Evolutionary conservation across 2,113 vertebrate genomes (phyloP), one percentile per base, ranked within the genome.

Genomic region (Baryphthengus martii): DNA sequence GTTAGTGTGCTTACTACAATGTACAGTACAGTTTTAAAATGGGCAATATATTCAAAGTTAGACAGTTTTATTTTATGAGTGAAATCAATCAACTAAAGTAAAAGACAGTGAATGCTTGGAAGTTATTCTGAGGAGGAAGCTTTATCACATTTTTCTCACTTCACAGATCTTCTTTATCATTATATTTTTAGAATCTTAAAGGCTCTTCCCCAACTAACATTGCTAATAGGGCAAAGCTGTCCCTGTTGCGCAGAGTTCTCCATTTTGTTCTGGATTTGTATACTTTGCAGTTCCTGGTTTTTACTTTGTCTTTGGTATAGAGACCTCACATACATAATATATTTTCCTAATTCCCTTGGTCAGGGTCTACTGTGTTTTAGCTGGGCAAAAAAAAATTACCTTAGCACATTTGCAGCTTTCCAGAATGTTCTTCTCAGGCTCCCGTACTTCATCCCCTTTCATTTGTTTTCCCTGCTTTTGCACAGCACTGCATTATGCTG

Each of bases 231-330:
- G 24, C 39, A 87, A 87, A 47, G 28, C 13, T 66, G 15, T 35
- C 35, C 8, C 17, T 55, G 6, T 35, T 58, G 19, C 1, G 2
- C 37, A 53, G 7, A 0, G 1, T 45, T 61, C 45, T 80, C 47
- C 13, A 49, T n/a, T 74, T 92, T 37, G 5, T 53, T 74, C 50
- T 74, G 35, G 9, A 35, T 87, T 55, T 56, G 37, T 49, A 33
- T 15, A 45, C 14, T 33, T 70, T 5, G 20, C 12, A 42, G 50
- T n/a, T 74, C 53, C 26, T 37, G 16, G 0, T 16, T 26, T 56
- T 52, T 53, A 1, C 13, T 24, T 78, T 63, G 9, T 39, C 17
- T 81, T 66, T 59, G 19, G 4, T 59, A 17, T 19, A 68, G 17
- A 61, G 29, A 8, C 26, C 40, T 83, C 62, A 39, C 26, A 39